Conservation (phyloP, 2,888 invertebrate genomes). For the Chloroclysta siterata region DNA sequence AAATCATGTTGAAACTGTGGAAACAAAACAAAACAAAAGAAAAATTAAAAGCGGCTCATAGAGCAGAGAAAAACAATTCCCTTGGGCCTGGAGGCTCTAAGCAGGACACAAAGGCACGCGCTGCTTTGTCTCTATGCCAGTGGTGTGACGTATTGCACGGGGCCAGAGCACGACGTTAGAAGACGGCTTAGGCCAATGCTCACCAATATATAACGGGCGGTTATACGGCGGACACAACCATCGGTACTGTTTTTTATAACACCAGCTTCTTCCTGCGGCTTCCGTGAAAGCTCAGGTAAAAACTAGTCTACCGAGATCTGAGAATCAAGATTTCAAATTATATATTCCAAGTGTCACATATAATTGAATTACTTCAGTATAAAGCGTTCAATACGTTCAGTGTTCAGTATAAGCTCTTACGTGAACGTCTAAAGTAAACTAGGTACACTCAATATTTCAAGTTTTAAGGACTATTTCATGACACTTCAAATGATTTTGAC, state of each 20-base stretch:
- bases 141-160: constrained; percentile 26
- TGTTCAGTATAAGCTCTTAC: too few species aligned
- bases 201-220: constrained; percentile 5
- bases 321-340: too few species aligned
- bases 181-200: constrained; percentile 8
- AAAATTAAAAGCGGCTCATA: constrained; percentile 28
- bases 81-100: constrained; percentile 56
- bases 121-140: constrained; percentile 29
- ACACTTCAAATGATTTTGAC: too few species aligned
- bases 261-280: background rate
- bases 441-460: too few species aligned
- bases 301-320: background rate
- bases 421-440: too few species aligned
- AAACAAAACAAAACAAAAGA: constrained; percentile 21
- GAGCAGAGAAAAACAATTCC: constrained; percentile 56
- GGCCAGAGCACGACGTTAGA: constrained; percentile 19
- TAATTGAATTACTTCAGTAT: too few species aligned
- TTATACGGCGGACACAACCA: constrained; percentile 1
- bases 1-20: background rate
- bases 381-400: too few species aligned
- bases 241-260: background rate
- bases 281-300: background rate
- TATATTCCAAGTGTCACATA: too few species aligned
- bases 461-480: too few species aligned
- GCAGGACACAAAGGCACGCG: constrained; percentile 52